Evolutionary conservation across 37 sponge, comb jelly and placozoan species (phyloP), one percentile per base, ranked within the genome.

Genomic region (Oscarella lobularis): DNA sequence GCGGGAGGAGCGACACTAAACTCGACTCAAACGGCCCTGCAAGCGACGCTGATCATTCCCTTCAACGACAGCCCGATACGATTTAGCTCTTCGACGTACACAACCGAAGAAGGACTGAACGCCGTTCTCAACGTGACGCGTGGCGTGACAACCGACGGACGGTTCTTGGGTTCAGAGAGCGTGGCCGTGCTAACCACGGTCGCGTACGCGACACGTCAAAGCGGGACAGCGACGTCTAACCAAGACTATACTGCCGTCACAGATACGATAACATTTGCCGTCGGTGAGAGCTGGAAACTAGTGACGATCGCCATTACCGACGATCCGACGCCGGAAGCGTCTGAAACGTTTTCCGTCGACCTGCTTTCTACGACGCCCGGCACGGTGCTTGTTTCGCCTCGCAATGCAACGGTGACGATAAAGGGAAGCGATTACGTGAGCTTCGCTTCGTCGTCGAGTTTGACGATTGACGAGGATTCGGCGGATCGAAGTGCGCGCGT

Each of bases 351-450:
- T 48, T 73, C 75, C 67, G 65, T 90, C 1, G 31, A 37, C 1
- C 80, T 90, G 60, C 20, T 48, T 20, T 27, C 9, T 20, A 27
- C 60, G 20, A 48, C 14, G 9, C 20, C 20, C 20, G 71, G n/a
- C 6, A 4, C 71, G 31, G 71, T 14, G 71, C 71, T n/a, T 32
- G 31, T 4, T n/a, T 68, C 29, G 6, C 71, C 71, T 4, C 6
- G 71, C 6, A 5, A 5, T 68, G 71, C 71, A 68, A 29, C 70
- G 2, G 38, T 93, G 9, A 41, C 82, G 29, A 89, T 93, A 6
- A 70, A 67, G 0, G 87, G 86, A 66, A 89, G 89, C 77, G 90
- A 93, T 74, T 81, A 93, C 80, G 65, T 93, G 30, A 36, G 81
- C 38, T 66, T 93, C 60, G 14, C 20, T 9, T 48, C 60, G 20